Evolutionary conservation across 2,888 invertebrate species (phyloP), one percentile per base, ranked within the genome.

Genomic region (Scaptomyza tumidula): DNA sequence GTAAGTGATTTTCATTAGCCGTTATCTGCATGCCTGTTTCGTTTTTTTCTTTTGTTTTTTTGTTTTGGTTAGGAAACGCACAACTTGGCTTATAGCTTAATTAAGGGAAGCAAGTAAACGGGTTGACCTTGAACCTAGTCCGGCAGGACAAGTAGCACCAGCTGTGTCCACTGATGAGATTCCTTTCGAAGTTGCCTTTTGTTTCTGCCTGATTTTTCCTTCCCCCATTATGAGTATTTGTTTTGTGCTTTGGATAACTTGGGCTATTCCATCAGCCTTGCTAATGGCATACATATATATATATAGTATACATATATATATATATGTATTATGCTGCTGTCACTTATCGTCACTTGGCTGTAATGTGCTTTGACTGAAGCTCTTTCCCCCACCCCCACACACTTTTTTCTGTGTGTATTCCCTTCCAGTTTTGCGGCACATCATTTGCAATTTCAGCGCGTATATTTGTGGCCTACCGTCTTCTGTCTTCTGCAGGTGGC

Each of bases 1-100:
- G 77, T 73, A 84, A 84, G 83, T 88, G 88, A 86, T 88, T 86
- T 83, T 80, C 78, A 78, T 78, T 78, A 80, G 81, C 78, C 62
- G 78, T 77, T 80, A 77, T 78, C 75, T 78, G 61, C 60, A 41
- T 9, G 87, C 81, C 78, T 54, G 75, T 49, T 63, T 24, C 24
- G 3, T 4, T 24, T 24, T 24, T 24, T 24, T 2, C 3, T 24
- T 24, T 24, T 50, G 58, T 56, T 54, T 45, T 50, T 48, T 50
- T 46, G 39, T 37, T 62, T 52, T 48, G 29, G 13, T 3, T 14
- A 16, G 16, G 16, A 3, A 41, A 16, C 10, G 35, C 50, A 50
- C 66, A 50, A 37, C 61, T 68, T 77, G 80, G 69, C 75, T 86
- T 88, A 82, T 88, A 83, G 72, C 80, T 84, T 86, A 84, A 84